Conservation (phyloP, 2,113 vertebrate genomes). For the Chloebia gouldiae region DNA sequence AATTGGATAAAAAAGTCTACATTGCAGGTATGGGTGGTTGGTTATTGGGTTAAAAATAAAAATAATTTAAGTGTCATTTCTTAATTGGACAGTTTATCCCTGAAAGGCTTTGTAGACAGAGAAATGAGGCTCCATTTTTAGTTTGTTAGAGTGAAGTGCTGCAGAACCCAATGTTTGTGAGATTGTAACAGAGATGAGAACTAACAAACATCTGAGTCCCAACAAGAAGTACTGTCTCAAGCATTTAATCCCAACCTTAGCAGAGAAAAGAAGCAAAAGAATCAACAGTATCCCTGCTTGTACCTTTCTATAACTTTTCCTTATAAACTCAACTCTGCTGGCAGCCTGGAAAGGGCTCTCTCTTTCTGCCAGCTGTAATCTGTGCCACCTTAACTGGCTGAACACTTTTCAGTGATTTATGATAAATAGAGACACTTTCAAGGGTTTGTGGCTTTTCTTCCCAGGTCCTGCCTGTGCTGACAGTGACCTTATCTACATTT, state of each 20-base stretch:
- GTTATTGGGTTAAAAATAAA: neutral
- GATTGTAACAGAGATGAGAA: neutral
- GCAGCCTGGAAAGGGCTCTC: neutral
- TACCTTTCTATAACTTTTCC: neutral
- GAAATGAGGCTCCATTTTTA: neutral
- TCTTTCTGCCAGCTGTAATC: neutral
- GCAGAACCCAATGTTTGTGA: neutral
- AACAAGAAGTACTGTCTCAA: neutral
- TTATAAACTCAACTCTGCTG: neutral
- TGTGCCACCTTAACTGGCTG: neutral
- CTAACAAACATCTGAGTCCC: neutral
- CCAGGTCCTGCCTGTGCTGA: neutral
- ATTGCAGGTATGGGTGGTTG: neutral
- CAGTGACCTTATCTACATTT: slow-evolving; percentile 4
- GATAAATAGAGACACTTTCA: neutral
- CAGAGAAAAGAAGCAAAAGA: neutral
- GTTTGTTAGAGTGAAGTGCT: neutral
- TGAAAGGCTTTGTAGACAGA: neutral
- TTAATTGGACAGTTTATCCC: neutral
- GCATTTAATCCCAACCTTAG: neutral
- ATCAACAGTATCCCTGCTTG: neutral
- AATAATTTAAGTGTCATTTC: neutral
- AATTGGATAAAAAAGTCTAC: neutral
- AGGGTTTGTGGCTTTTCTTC: neutral
- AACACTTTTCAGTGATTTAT: neutral